Evolutionary conservation across 1,140 invertebrate genomes (phyloP), one percentile per base, ranked within the genome.

Genomic region (Sarcophaga peregrina): DNA sequence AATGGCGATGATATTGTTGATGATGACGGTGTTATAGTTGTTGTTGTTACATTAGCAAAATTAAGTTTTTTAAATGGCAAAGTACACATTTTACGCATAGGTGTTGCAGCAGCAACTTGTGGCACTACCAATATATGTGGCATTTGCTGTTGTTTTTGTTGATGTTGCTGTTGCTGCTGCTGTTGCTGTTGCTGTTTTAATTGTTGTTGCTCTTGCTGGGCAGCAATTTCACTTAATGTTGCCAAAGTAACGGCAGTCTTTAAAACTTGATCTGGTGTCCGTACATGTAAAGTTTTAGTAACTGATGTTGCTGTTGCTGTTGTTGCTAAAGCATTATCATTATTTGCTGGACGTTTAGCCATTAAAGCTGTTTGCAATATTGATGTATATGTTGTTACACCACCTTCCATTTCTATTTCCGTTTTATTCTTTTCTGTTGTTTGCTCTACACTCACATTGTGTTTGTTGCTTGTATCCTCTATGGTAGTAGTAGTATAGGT

Each of bases 361-460:
- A 88, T 87, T 84, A 90, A 85, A 83, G 88, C 89, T 84, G 89
- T 85, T 84, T 90, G 89, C 84, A 90, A 83, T 83, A 90, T 90
- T 85, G 89, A 90, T 85, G 85, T 90, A 85, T 90, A 89, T 82
- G 83, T 73, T 86, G 84, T 62, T 72, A 73, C 78, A 52, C 17
- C n/a, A n/a, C n/a, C n/a, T n/a, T n/a, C n/a, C n/a, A n/a, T 83
- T 82, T 68, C 82, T 58, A 74, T 10, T 83, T 13, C 48, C 78
- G 62, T 13, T 82, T 80, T 54, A 81, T 13, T 47, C 45, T 11
- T 75, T 58, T 20, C 47, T 76, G 68, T 83, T 46, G 68, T 82
- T 81, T 52, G 58, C 50, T 82, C 68, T 84, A 80, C 45, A 47
- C 15, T 20, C 74, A 25, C 54, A 83, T 72, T 62, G 84, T 72